Evolutionary conservation across 2,113 vertebrate species (phyloP), one percentile per base, ranked within the genome.

Genomic region (Vimba vimba): DNA sequence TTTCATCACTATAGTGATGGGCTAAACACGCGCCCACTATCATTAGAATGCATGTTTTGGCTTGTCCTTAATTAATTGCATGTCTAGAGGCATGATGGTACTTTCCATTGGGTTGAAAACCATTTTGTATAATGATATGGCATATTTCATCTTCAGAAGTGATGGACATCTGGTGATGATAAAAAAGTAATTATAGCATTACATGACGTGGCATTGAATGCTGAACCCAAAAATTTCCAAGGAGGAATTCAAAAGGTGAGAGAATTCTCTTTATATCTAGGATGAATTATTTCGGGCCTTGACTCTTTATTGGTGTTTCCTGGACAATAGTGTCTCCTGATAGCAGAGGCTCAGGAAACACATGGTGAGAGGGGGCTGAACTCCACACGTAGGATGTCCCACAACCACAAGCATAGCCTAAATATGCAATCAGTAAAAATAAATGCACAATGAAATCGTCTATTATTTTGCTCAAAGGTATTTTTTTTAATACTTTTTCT

Each of bases 291-390:
- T 78, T 60, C 39, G 43, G 82, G 39, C 17, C 57, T 23, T 27
- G 6, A 50, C 77, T 81, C 69, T 86, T 68, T 59, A 62, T 81
- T 75, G 52, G 74, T 74, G 66, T 50, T 81, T 88, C 43, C 84
- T 83, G 39, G 62, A 59, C 27, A 52, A 17, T 25, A 79, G 12
- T 25, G n/a, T 79, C 50, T 57, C 23, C 27, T 71, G 62, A 79
- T 27, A 55, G 75, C 39, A 76, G 87, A 59, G 59, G 45, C 50
- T 33, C 45, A 27, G 80, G 84, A 78, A 82, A 60, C 47, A 60
- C 69, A n/a, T 55, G 50, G 59, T 43, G 64, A 12, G 33, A 62
- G 33, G 45, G 52, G 30, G 12, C 39, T 79, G 66, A 73, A 21
- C 17, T 55, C 30, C 13, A 47, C 19, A 52, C 2, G 23, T 43